Evolutionary conservation across 2,888 invertebrate genomes (phyloP), one percentile per base, ranked within the genome.

Genomic region (Amaurobius ferox): DNA sequence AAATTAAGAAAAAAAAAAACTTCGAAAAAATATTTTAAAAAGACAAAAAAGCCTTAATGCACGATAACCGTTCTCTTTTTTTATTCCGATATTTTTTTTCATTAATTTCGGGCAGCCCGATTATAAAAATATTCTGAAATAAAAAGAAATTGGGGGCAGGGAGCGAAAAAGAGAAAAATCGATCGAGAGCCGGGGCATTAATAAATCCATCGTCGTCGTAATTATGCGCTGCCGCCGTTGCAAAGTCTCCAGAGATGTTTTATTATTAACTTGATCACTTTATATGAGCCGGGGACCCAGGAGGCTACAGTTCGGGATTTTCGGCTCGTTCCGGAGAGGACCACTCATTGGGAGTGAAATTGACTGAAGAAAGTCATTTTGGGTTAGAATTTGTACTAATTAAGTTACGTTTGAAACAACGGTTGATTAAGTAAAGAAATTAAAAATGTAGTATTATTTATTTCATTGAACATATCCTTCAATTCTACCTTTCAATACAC

Each of bases 231-330:
- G 68, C 77, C 35, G 67, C 77, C 32, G 48, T 48, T 28, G 61
- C 68, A 68, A 44, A 44, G 32, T 83, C 83, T 83, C 83, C 13
- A 29, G 83, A 71, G 77, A 83, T 83, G 55, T 71, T 83, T 83
- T 83, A 83, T 83, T 83, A 83, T 83, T 83, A 83, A 83, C 83
- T 83, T 83, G 83, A 83, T 83, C 83, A 71, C 83, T 83, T 77
- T 83, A 83, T 83, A 55, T 72, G 48, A 44, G 44, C 9, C 61
- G n/a, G 16, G 55, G 35, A 19, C 44, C 44, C 44, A 44, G 44
- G 44, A 44, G 44, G 9, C 44, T n/a, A 44, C 16, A n/a, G n/a
- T 44, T 44, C 44, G 44, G 44, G 44, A 44, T 44, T 44, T 44
- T 44, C 16, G 16, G 44, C 44, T 44, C 44, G 44, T 44, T 44